Percentiles rank a stretch among this genome's conserved stretches.
phyloP scores from a whole-genome alignment of 2,888 invertebrate species.

The Eristalis tenax region DNA sequence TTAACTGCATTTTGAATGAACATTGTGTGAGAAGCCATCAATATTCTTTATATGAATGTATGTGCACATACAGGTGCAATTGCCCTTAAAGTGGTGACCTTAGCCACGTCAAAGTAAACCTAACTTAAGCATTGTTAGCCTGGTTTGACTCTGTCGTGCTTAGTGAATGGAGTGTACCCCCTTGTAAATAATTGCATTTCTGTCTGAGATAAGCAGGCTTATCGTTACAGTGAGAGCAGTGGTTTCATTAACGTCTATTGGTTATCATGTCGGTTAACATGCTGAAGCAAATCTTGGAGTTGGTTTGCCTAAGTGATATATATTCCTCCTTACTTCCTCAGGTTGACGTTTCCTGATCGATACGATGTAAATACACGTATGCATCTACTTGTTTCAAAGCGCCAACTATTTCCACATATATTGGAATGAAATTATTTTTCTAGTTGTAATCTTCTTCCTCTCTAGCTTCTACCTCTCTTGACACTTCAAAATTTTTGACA shows the following conservation, averaged over 20 bases:
- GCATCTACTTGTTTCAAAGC: no score
- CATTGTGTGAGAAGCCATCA: not conserved
- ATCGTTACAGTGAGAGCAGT: not conserved
- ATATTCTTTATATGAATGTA: not conserved
- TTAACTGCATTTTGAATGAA: slow-evolving; percentile 10
- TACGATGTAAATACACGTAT: no score
- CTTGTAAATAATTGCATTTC: not conserved
- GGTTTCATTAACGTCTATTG: not conserved
- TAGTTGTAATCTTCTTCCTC: no score
- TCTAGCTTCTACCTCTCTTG: no score
- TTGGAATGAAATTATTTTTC: no score
- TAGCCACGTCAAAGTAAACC: not conserved
- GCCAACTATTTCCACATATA: no score
- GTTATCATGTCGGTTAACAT: not conserved
- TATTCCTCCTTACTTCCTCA: no score
- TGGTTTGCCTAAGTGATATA: not conserved
- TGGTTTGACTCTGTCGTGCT: not conserved
- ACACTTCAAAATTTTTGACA: no score
- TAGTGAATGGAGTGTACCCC: not conserved
- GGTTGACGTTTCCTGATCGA: no score
- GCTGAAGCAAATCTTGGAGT: not conserved
- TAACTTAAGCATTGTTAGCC: not conserved
- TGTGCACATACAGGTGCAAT: not conserved
- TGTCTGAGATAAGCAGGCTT: not conserved
- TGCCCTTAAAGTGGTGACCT: not conserved